Percentiles rank a stretch among this genome's conserved stretches.
Evolutionary conservation across 2,888 invertebrate genomes (phyloP).

Genomic region (Eretmocerus hayati): DNA sequence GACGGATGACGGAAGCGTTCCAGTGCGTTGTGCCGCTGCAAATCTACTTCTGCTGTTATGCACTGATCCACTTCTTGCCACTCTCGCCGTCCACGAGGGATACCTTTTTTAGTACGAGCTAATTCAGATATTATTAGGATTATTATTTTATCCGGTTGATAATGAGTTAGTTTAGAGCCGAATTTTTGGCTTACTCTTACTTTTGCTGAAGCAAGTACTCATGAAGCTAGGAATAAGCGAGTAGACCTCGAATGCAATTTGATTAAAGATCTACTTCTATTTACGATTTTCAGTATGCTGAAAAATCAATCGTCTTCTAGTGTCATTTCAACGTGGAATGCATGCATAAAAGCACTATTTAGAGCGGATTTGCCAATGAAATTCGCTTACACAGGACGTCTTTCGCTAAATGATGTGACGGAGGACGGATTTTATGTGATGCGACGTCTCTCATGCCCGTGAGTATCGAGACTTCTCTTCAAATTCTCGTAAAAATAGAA

Average conservation of each 20-base stretch:
- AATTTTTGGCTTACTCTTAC: not conserved
- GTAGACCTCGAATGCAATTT: too few species aligned
- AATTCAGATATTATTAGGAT: too few species aligned
- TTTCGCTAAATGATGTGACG: constrained; percentile 57
- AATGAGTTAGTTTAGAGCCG: too few species aligned
- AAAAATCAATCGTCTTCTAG: constrained; percentile 43
- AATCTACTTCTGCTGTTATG: constrained; percentile 32
- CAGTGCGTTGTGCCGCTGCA: constrained; percentile 29
- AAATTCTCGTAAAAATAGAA: not conserved
- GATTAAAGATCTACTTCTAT: too few species aligned
- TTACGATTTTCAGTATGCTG: constrained; percentile 51
- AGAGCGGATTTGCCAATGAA: constrained; percentile 57
- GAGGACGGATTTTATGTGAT: constrained; percentile 43
- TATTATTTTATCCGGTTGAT: too few species aligned
- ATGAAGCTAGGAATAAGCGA: too few species aligned
- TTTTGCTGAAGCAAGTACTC: too few species aligned
- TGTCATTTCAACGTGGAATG: constrained; percentile 54
- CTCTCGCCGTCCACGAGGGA: constrained; percentile 29
- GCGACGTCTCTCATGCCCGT: constrained; percentile 34
- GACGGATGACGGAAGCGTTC: constrained; percentile 25
- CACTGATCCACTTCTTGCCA: constrained; percentile 26
- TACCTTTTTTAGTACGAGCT: constrained; percentile 32
- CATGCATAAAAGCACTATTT: constrained; percentile 56
- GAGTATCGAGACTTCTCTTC: constrained; percentile 17
- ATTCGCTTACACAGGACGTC: constrained; percentile 55